A percentile compares a stretch with the other conserved stretches of the same genome.
Conservation (phyloP, 2,113 vertebrate genomes). For the Eptatretus burgeri region DNA sequence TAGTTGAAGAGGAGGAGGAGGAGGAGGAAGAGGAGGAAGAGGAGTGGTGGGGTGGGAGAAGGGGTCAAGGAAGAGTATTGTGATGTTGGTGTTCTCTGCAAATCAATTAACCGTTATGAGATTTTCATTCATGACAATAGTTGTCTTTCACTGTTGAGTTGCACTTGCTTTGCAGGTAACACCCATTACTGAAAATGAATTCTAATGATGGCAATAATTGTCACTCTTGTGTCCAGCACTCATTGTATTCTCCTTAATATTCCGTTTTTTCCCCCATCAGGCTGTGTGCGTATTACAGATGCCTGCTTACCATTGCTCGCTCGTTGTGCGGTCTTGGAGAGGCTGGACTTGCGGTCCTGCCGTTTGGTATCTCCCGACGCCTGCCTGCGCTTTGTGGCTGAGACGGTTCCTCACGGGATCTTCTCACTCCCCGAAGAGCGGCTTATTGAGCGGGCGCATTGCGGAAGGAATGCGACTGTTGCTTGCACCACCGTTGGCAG, state of each 20-base stretch:
- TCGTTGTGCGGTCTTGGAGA: constrained; percentile 49
- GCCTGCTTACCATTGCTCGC: constrained; percentile 55
- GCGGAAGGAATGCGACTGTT: no score
- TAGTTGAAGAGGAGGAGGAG: no score
- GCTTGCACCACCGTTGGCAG: no score
- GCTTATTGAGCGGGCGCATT: constrained; percentile 61
- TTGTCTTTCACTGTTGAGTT: no score
- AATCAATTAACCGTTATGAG: no score
- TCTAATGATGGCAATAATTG: not conserved
- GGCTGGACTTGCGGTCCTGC: constrained; percentile 67
- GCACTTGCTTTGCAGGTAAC: no score
- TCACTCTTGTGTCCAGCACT: not conserved
- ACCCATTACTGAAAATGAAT: no score
- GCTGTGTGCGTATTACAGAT: constrained; percentile 81
- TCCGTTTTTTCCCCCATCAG: constrained; percentile 15
- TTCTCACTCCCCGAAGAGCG: constrained; percentile 97
- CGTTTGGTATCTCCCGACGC: constrained; percentile 68
- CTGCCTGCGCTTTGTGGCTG: constrained; percentile 81
- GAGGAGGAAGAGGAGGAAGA: no score
- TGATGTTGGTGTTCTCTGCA: no score
- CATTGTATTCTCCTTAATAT: not conserved
- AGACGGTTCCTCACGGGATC: constrained; percentile 71
- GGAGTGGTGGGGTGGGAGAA: no score
- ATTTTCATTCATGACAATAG: no score
- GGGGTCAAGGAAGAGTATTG: no score